A percentile compares a stretch with the other conserved stretches of the same genome.
These are phyloP conservation scores for Strigops habroptila DNA, from an alignment of 2,113 vertebrate species.

Conservation along the genomic window DNA sequence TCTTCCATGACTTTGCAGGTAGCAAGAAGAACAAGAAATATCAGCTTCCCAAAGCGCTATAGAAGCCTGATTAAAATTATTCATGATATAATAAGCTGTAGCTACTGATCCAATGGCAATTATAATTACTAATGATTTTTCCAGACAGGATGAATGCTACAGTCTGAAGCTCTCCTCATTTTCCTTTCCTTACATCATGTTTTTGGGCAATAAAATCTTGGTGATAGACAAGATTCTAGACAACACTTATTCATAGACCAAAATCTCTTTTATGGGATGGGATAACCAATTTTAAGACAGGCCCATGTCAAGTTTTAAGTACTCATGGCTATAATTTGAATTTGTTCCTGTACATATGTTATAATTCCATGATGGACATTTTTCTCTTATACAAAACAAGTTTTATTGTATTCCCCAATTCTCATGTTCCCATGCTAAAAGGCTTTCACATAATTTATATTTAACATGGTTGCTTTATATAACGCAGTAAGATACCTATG, in stretches of 20 bases:
- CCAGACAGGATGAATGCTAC: neutral
- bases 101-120: neutral
- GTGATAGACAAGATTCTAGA: neutral
- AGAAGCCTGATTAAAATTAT: constrained; percentile 22
- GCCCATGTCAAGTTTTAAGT: accelerated
- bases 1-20: neutral
- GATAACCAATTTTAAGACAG: neutral
- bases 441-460: neutral
- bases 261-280: neutral
- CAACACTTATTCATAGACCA: neutral
- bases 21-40: constrained; percentile 31
- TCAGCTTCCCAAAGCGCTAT: neutral
- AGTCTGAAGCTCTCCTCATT: neutral
- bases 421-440: neutral
- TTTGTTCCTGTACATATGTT: neutral
- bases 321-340: neutral
- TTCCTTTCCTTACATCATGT: neutral
- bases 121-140: neutral
- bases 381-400: neutral
- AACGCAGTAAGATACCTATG: neutral
- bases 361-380: neutral
- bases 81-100: constrained; percentile 17
- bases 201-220: neutral
- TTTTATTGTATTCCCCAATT: neutral
- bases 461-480: neutral